Evolutionary conservation across 2,888 invertebrate genomes (phyloP).

Genomic region (Tiliacea citrago): DNA sequence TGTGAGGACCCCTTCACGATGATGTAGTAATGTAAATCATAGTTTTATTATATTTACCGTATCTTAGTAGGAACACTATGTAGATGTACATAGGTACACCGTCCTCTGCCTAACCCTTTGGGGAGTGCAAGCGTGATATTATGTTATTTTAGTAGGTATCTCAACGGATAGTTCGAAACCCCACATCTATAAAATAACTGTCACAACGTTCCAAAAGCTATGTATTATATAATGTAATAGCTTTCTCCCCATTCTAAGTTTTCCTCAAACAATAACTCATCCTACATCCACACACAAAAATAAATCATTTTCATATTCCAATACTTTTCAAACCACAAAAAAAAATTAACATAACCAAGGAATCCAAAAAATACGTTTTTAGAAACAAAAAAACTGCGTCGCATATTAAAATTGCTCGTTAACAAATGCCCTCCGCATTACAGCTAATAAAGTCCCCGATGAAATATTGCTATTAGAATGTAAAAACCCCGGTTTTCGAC

Average conservation of each 20-base stretch:
- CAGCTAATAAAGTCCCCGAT: constrained; percentile 84
- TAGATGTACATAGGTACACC: too few species aligned
- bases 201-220: neutral
- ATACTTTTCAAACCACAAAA: constrained; percentile 18
- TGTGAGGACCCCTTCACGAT: neutral
- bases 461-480: constrained; percentile 84
- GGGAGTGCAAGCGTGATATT: too few species aligned
- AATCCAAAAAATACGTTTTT: constrained; percentile 55
- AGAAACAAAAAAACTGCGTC: constrained; percentile 63
- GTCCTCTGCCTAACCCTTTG: too few species aligned
- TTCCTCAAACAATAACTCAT: constrained; percentile 46
- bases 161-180: neutral
- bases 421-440: constrained; percentile 82
- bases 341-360: constrained; percentile 53
- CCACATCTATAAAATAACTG: neutral
- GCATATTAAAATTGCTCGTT: constrained; percentile 77
- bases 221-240: constrained; percentile 17
- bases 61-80: too few species aligned
- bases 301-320: constrained; percentile 46
- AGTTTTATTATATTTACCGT: neutral
- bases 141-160: neutral
- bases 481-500: constrained; percentile 80
- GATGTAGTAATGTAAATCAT: neutral
- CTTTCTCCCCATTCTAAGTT: constrained; percentile 12
- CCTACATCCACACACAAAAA: constrained; percentile 33